These are phyloP conservation scores for Rostratula benghalensis DNA, from an alignment of 2,113 vertebrate species.

Conservation along the genomic window DNA sequence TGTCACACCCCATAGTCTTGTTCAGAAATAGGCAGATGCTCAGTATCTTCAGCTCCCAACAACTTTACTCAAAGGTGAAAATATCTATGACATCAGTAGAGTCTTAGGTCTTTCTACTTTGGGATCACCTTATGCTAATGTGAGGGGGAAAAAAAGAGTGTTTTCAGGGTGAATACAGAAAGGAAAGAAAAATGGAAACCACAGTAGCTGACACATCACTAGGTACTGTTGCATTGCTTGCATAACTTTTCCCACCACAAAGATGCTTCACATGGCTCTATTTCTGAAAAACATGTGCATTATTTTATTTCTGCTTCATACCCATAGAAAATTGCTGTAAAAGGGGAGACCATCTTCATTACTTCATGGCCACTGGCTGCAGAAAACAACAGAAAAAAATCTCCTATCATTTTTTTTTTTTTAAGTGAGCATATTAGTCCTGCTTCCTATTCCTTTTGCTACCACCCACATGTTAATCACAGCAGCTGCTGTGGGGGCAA, in stretches of 20 bases:
- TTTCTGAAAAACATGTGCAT: neutral
- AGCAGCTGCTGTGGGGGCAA: slow-evolving; percentile 14
- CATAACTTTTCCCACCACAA: neutral
- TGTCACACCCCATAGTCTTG: neutral
- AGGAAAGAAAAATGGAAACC: neutral
- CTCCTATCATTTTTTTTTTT: neutral
- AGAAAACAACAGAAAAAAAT: neutral
- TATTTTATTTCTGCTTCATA: neutral
- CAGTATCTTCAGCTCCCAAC: neutral
- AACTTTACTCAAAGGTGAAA: neutral
- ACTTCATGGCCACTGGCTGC: neutral
- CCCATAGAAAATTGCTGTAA: neutral
- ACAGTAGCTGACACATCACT: neutral
- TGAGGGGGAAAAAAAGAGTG: rapidly evolving
- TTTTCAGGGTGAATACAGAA: neutral
- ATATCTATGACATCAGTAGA: rapidly evolving
- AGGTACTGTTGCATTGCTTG: neutral
- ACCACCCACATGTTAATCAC: neutral
- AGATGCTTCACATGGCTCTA: neutral
- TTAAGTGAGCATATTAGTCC: neutral
- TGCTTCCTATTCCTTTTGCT: neutral
- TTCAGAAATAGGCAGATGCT: neutral
- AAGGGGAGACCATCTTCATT: neutral
- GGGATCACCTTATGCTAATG: neutral
- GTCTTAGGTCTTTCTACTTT: neutral